Evolutionary conservation across 2,113 vertebrate genomes (phyloP).

Genomic region (Catharus minimus): DNA sequence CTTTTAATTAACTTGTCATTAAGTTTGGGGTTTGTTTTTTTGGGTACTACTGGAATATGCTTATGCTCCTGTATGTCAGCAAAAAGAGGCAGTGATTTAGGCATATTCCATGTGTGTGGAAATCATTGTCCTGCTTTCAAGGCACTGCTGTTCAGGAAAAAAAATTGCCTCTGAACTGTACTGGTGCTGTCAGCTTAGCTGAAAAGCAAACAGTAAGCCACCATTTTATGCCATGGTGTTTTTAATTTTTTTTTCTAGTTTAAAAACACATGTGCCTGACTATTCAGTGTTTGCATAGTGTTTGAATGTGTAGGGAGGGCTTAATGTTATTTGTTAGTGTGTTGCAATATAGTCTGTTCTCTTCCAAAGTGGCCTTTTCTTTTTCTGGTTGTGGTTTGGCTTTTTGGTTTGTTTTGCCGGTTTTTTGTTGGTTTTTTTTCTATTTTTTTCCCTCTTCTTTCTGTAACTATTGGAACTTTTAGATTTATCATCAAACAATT

Average conservation of each 20-base stretch:
- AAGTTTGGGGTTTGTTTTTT: not conserved
- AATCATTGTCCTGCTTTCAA: not conserved
- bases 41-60: not conserved
- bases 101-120: not conserved
- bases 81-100: not conserved
- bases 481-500: not conserved
- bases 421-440: not conserved
- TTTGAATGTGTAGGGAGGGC: not conserved
- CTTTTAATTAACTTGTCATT: not conserved
- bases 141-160: not conserved
- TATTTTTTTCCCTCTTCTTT: too few species aligned
- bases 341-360: not conserved
- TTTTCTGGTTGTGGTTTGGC: not conserved
- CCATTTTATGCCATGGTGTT: not conserved
- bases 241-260: not conserved
- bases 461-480: not conserved
- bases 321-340: not conserved
- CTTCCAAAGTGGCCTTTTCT: not conserved
- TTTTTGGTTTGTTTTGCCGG: not conserved
- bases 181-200: not conserved
- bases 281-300: not conserved
- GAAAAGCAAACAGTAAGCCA: not conserved
- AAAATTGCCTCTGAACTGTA: not conserved
- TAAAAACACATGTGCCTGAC: fast-evolving
- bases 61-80: not conserved